Conservation (phyloP, 2,113 vertebrate species). For the Tonatia bakeri region DNA sequence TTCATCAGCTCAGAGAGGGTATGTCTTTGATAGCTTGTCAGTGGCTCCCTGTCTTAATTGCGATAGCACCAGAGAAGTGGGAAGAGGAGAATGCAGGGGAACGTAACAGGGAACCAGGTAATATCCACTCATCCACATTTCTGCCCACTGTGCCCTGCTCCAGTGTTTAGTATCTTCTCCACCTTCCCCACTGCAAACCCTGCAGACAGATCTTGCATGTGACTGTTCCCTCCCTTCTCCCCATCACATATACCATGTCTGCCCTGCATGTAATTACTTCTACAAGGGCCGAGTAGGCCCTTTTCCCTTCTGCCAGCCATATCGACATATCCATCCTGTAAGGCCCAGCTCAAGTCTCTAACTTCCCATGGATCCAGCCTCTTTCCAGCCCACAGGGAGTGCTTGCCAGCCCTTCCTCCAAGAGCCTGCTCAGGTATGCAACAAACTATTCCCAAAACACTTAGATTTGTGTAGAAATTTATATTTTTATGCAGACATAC, state of each 20-base stretch:
- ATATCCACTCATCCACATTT: background rate
- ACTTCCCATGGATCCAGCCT: background rate
- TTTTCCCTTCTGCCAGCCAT: background rate
- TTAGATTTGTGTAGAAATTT: background rate
- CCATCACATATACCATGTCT: fast-evolving
- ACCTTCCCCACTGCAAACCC: background rate
- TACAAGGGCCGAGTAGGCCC: background rate
- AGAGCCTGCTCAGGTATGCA: background rate
- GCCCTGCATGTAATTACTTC: background rate
- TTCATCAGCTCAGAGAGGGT: background rate
- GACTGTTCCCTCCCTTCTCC: background rate
- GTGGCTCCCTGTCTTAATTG: background rate
- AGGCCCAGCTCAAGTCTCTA: background rate
- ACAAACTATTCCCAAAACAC: background rate
- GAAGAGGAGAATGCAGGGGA: too few relatives aligned
- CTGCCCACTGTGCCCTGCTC: background rate
- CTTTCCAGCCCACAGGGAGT: background rate
- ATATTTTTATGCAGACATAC: background rate
- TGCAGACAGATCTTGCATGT: background rate
- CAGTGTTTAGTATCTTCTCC: background rate
- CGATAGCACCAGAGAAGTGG: background rate
- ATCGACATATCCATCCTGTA: background rate
- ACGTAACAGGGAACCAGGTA: background rate
- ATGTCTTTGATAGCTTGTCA: background rate
- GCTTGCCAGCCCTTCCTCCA: background rate